These are phyloP conservation scores for Colius striatus DNA, from an alignment of 2,113 vertebrate species.

Conservation along the genomic window DNA sequence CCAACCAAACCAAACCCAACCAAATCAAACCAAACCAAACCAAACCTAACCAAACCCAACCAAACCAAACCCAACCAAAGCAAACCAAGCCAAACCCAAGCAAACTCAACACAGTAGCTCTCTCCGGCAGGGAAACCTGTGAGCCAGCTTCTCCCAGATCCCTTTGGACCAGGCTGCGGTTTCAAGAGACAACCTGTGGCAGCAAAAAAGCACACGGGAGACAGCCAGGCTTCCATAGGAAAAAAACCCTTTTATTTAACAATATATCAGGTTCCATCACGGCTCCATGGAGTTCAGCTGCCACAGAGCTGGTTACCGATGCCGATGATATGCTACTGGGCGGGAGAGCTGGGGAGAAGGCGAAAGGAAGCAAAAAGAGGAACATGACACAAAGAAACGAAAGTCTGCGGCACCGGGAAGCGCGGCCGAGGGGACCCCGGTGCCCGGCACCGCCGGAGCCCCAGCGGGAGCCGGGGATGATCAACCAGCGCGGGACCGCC, in stretches of 20 bases:
- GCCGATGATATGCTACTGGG: conserved; percentile 78
- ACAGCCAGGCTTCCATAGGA: conserved; percentile 84
- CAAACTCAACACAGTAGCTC: neutral
- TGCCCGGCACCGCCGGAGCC: neutral
- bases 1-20: no score
- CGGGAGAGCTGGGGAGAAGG: conserved; percentile 79
- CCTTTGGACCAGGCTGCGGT: neutral
- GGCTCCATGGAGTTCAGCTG: conserved; percentile 83
- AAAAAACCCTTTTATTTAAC: conserved; percentile 89
- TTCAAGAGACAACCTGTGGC: neutral
- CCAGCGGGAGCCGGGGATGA: neutral
- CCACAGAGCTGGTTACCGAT: conserved; percentile 80
- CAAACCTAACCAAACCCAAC: neutral
- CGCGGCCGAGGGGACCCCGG: neutral
- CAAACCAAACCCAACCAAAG: no score
- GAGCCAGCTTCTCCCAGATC: neutral
- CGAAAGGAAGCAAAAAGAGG: conserved; percentile 69
- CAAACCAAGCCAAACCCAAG: no score
- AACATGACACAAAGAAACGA: conserved; percentile 81
- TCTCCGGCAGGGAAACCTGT: fast-evolving
- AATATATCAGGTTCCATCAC: conserved; percentile 90
- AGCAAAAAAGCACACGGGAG: conserved; percentile 49
- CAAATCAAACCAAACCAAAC: neutral
- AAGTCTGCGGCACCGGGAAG: conserved; percentile 61
- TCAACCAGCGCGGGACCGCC: neutral